A percentile compares a stretch with the other conserved stretches of the same genome.
Conservation (phyloP, 2,113 vertebrate genomes). For the Eubucco bourcierii region DNA sequence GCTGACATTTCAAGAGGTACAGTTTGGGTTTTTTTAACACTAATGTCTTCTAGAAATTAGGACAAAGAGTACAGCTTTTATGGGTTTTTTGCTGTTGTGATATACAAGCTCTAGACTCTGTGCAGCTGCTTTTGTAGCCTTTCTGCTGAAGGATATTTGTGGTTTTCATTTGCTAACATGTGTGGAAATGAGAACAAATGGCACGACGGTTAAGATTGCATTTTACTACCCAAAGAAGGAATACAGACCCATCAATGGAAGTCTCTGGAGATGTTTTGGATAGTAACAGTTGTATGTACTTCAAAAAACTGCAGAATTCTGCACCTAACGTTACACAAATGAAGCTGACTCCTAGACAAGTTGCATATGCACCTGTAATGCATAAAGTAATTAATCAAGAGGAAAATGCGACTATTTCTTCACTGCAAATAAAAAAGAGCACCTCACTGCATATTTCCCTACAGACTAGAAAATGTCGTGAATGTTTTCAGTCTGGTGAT, state of each 20-base stretch:
- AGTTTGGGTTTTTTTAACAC: background rate
- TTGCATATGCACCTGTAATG: conserved; percentile 70
- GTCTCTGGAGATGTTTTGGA: conserved; percentile 81
- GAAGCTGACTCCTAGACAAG: conserved; percentile 81
- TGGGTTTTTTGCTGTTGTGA: conserved; percentile 41
- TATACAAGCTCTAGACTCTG: conserved; percentile 66
- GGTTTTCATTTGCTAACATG: conserved; percentile 76
- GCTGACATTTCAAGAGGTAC: conserved; percentile 68
- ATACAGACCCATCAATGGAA: conserved; percentile 89
- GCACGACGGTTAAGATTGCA: conserved; percentile 89
- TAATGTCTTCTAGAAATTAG: conserved; percentile 49
- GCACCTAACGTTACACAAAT: conserved; percentile 77
- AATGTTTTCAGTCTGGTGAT: conserved; percentile 53
- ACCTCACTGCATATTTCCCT: conserved; percentile 88
- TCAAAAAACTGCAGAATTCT: conserved; percentile 71
- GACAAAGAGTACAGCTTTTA: conserved; percentile 45
- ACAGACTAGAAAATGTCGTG: conserved; percentile 77
- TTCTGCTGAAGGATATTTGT: conserved; percentile 68
- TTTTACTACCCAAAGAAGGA: conserved; percentile 91
- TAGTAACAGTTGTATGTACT: conserved; percentile 59
- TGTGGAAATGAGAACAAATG: conserved; percentile 89
- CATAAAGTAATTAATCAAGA: conserved; percentile 76
- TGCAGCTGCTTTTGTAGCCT: conserved; percentile 80
- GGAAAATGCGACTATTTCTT: conserved; percentile 74
- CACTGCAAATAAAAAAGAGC: conserved; percentile 83